A percentile compares a stretch with the other conserved stretches of the same genome.
phyloP scores from a whole-genome alignment of 2,797 vertebrate species.

The Anguilla anguilla region DNA sequence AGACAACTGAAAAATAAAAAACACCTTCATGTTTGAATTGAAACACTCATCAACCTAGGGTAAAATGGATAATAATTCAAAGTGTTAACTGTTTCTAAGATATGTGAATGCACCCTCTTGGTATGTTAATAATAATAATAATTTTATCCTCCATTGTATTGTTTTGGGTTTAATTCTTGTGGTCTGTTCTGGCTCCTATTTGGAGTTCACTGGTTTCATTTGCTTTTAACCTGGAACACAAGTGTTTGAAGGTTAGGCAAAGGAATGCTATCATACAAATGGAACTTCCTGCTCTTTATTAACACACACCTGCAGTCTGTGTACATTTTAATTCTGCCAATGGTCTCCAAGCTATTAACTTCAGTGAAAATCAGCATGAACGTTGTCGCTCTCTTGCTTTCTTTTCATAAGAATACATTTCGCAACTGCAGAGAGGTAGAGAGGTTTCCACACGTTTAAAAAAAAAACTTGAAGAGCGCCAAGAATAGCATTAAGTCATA shows the following conservation, averaged over 20 bases:
- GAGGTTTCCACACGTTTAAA: background rate
- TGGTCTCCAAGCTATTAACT: background rate
- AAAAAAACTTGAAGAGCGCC: background rate
- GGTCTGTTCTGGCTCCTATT: background rate
- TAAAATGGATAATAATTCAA: background rate
- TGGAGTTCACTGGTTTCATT: background rate
- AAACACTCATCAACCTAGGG: background rate
- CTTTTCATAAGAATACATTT: constrained; percentile 16
- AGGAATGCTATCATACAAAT: no score
- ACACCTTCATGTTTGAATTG: background rate
- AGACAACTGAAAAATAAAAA: background rate
- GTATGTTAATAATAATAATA: background rate
- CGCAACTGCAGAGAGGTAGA: background rate
- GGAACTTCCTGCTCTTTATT: background rate
- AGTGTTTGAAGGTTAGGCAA: background rate
- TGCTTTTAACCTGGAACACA: background rate
- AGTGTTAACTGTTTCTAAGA: no score
- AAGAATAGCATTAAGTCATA: constrained; percentile 30
- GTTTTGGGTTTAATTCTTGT: background rate
- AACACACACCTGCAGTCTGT: background rate
- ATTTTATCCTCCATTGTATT: background rate
- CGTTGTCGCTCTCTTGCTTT: background rate
- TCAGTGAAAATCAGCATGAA: background rate
- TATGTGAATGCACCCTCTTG: background rate
- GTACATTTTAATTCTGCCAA: background rate